Evolutionary conservation across 1,140 invertebrate genomes (phyloP).

Genomic region (Augochlora pura): DNA sequence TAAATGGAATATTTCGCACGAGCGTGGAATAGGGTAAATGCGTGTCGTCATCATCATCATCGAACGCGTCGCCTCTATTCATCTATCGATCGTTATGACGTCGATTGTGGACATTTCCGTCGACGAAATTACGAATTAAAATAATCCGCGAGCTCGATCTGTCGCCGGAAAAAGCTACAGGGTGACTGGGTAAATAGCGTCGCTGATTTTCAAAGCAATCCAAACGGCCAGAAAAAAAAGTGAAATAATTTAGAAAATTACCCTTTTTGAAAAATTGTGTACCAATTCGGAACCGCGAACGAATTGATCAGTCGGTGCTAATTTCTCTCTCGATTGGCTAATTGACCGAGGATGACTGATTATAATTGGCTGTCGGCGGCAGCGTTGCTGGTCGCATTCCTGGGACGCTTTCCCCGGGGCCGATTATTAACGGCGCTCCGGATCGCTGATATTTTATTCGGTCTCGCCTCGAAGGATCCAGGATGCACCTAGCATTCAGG

Average conservation of each 20-base stretch:
- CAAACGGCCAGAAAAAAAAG: too few relatives aligned
- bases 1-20: background rate
- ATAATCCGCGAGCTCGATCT: too few relatives aligned
- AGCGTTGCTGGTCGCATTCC: conserved; percentile 41
- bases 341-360: conserved; percentile 57
- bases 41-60: conserved; percentile 33
- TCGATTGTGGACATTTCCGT: background rate
- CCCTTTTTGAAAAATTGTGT: too few relatives aligned
- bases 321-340: conserved; percentile 50
- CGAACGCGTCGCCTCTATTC: background rate
- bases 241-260: too few relatives aligned
- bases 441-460: background rate
- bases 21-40: conserved; percentile 27
- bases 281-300: conserved; percentile 1
- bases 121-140: background rate
- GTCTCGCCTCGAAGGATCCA: too few relatives aligned
- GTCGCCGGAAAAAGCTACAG: too few relatives aligned
- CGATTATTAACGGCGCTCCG: conserved; percentile 27
- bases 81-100: background rate
- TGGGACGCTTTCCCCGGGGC: conserved; percentile 10
- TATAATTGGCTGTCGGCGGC: conserved; percentile 52
- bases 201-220: too few relatives aligned
- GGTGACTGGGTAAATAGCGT: too few relatives aligned
- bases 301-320: background rate
- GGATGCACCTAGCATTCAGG: background rate